Base-by-base conservation (phyloP, 2,113 vertebrate genomes). In the Syrmaticus mikado region DNA sequence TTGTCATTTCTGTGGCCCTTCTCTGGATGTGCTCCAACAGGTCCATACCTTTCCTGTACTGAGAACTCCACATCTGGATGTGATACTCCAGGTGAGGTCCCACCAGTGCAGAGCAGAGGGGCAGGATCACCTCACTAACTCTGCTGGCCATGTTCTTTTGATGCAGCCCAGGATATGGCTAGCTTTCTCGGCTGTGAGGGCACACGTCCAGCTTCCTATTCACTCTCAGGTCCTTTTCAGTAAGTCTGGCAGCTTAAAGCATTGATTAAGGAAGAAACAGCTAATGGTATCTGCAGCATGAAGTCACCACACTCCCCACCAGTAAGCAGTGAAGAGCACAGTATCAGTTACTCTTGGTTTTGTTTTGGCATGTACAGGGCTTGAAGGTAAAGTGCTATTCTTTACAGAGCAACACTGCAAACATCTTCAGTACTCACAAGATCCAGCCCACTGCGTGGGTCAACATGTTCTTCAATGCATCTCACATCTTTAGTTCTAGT, bases 311-410 rank as follows among this genome's bases (percentile, higher is more conserved):
- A 65, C 3, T 25, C 28, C 25, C 7, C 52, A 32, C 3, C 40
- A 78, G 22, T 12, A 40, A 84, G 46, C 15, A 57, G 21, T 5
- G 34, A 76, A 58, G 9, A 64, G 17, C 32, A 83, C 15, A 75
- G 36, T 11, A 30, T 14, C n/a, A 65, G 8, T 4, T 74, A 48
- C 40, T 65, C 28, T 71, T 85, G 32, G 2, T 11, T 1, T 50
- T 9, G 18, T n/a, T n/a, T n/a, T n/a, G 30, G 27, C 1, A 20
- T 24, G 3, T 2, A 34, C 9, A 73, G 18, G 10, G 4, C 28
- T 55, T 4, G 1, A 0, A 58, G 27, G 40, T 28, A 72, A 82
- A 53, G 76, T 20, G 7, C 16, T 82, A 2, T 15, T 85, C 36
- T 43, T 77, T 20, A 78, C 24, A 71, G 41, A 85, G n/a, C 20